Percentiles rank a stretch among this genome's conserved stretches.
These are phyloP conservation scores for Verasper variegatus DNA, from an alignment of 2,113 vertebrate genomes.

Conservation along the genomic window DNA sequence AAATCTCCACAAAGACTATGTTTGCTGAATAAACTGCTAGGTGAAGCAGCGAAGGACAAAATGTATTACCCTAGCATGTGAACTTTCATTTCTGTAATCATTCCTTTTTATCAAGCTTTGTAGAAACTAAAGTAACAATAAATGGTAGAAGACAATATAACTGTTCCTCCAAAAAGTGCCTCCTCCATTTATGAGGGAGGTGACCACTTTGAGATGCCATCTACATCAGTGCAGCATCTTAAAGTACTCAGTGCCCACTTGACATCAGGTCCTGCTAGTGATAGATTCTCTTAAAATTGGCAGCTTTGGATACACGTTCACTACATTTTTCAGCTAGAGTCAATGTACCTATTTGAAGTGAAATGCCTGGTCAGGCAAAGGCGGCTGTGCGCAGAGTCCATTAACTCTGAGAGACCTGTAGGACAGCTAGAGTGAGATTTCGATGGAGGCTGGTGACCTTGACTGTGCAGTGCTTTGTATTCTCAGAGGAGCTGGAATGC, in stretches of 20 bases:
- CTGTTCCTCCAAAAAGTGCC: neutral
- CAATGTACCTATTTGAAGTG: slow-evolving; percentile 21
- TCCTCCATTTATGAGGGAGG: neutral
- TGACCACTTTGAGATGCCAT: slow-evolving; percentile 15
- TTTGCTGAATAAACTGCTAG: neutral
- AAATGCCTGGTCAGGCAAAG: slow-evolving; percentile 17
- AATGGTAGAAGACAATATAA: neutral
- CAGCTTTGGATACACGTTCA: neutral
- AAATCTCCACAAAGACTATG: neutral
- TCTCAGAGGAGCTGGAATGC: slow-evolving; percentile 30
- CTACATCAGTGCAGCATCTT: slow-evolving; percentile 5
- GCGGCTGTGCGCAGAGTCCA: slow-evolving; percentile 26
- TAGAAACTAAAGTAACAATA: neutral
- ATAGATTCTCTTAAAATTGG: slow-evolving; percentile 2
- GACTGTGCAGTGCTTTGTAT: neutral
- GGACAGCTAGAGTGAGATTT: slow-evolving; percentile 26
- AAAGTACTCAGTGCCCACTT: slow-evolving; percentile 21
- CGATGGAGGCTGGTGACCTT: slow-evolving; percentile 55
- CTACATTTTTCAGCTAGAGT: slow-evolving; percentile 24
- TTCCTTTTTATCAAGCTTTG: neutral
- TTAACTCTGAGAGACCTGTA: slow-evolving; percentile 32
- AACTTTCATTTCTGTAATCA: neutral
- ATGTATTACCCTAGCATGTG: neutral
- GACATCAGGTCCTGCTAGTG: neutral
- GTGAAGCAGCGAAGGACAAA: neutral